Evolutionary conservation across 1,140 invertebrate genomes (phyloP).

Genomic region (Harpegnathos saltator): DNA sequence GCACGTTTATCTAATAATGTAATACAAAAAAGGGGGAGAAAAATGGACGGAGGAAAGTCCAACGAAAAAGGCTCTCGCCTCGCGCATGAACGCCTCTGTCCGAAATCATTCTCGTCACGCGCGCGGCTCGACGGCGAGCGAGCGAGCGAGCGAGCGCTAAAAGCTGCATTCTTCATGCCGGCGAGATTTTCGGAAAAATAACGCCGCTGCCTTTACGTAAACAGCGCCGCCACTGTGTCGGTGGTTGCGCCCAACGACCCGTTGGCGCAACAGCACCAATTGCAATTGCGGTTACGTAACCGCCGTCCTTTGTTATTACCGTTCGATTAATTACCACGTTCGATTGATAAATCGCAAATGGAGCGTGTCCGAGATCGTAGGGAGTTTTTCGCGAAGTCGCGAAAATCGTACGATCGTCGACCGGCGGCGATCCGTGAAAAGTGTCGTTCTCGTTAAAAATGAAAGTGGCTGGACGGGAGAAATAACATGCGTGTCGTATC

Average conservation of each 20-base stretch:
- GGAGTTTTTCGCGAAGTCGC: not conserved
- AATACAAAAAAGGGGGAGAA: not conserved
- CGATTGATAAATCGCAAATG: constrained; percentile 23
- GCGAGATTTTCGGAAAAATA: constrained; percentile 1
- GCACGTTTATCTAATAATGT: constrained; percentile 11
- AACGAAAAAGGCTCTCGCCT: no score
- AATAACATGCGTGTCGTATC: no score
- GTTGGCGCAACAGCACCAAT: no score
- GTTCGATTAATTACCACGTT: constrained; percentile 3
- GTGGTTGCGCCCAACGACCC: no score
- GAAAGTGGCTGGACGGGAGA: no score
- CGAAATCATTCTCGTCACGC: constrained; percentile 12
- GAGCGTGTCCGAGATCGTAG: not conserved
- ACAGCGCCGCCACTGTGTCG: not conserved
- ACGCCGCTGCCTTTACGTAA: constrained; percentile 11
- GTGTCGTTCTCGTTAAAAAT: not conserved
- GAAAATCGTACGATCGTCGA: not conserved
- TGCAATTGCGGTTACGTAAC: not conserved
- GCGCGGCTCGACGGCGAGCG: not conserved
- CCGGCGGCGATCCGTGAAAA: not conserved
- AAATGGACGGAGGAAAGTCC: no score
- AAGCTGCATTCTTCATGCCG: constrained; percentile 6
- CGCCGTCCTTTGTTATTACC: constrained; percentile 14
- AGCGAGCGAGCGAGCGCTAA: not conserved
- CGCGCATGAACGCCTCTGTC: not conserved